phyloP scores from a whole-genome alignment of 2,797 vertebrate species.

The Phalloptychus januarius region DNA sequence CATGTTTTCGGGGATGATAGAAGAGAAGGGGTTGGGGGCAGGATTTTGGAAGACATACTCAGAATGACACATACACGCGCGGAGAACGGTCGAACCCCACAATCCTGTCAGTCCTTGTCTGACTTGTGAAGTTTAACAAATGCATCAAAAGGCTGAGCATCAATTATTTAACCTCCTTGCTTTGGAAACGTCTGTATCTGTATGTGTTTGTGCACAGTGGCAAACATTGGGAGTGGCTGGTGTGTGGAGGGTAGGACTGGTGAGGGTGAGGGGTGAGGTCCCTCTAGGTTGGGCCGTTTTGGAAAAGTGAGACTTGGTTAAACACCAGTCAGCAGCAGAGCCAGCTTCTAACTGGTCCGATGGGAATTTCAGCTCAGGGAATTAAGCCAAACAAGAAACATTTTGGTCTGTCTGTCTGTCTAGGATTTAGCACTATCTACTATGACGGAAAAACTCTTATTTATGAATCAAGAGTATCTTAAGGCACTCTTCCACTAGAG shows the following conservation, averaged over 20 bases:
- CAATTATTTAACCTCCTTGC: conserved; percentile 92
- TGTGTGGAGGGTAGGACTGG: conserved; percentile 28
- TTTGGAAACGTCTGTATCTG: conserved; percentile 52
- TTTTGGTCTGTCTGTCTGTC: background rate
- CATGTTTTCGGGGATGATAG: conserved; percentile 71
- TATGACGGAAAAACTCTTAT: too few species aligned
- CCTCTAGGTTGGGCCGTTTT: conserved; percentile 91
- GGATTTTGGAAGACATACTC: conserved; percentile 39
- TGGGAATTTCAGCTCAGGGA: conserved; percentile 81
- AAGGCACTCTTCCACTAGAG: too few species aligned
- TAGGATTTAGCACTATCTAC: too few species aligned
- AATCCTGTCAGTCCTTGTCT: conserved; percentile 71
- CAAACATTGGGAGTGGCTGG: conserved; percentile 7
- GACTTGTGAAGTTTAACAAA: conserved; percentile 83
- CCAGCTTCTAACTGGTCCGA: conserved; percentile 80
- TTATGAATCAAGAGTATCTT: too few species aligned
- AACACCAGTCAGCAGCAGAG: conserved; percentile 84
- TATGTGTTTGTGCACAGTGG: conserved; percentile 38
- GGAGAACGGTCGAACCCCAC: conserved; percentile 23
- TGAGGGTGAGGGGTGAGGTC: conserved; percentile 76
- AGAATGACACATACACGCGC: conserved; percentile 39
- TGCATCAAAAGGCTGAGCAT: conserved; percentile 87
- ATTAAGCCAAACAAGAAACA: conserved; percentile 47
- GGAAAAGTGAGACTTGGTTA: conserved; percentile 85
- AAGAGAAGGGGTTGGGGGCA: conserved; percentile 22